phyloP scores from a whole-genome alignment of 2,113 vertebrate species.

The Scopus umbretta region DNA sequence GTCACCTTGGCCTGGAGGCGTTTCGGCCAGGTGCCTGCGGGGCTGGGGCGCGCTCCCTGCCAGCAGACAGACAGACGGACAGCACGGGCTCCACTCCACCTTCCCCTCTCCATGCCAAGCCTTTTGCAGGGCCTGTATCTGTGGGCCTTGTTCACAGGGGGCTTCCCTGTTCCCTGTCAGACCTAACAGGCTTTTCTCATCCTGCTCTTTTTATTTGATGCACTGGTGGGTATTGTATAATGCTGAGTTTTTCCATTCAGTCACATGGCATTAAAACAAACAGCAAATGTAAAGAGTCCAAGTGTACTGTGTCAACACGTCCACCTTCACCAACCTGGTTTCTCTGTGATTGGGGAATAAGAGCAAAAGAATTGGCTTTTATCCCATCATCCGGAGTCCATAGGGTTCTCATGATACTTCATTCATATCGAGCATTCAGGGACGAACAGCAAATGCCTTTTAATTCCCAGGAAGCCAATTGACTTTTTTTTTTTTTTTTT shows the following conservation, averaged over 20 bases:
- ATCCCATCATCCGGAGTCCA: background rate
- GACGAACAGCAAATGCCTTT: background rate
- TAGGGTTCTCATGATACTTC: background rate
- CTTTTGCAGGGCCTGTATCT: rapidly evolving
- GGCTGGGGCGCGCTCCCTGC: background rate
- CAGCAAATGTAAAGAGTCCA: background rate
- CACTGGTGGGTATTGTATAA: rapidly evolving
- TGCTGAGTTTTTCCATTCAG: rapidly evolving
- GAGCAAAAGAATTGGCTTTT: background rate
- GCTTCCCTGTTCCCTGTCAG: background rate
- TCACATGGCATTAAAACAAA: background rate
- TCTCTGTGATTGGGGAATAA: background rate
- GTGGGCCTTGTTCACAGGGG: background rate
- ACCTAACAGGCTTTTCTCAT: background rate
- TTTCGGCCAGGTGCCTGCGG: background rate
- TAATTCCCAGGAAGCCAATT: background rate
- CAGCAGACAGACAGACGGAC: rapidly evolving
- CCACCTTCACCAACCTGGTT: background rate
- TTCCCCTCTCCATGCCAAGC: background rate
- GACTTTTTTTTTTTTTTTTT: background rate
- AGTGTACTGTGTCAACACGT: rapidly evolving
- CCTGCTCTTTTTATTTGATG: background rate
- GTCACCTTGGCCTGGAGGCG: background rate
- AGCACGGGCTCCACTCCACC: background rate
- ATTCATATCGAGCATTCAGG: background rate